These are phyloP conservation scores for Oncorhynchus nerka DNA, from an alignment of 2,113 vertebrate species.

Conservation along the genomic window DNA sequence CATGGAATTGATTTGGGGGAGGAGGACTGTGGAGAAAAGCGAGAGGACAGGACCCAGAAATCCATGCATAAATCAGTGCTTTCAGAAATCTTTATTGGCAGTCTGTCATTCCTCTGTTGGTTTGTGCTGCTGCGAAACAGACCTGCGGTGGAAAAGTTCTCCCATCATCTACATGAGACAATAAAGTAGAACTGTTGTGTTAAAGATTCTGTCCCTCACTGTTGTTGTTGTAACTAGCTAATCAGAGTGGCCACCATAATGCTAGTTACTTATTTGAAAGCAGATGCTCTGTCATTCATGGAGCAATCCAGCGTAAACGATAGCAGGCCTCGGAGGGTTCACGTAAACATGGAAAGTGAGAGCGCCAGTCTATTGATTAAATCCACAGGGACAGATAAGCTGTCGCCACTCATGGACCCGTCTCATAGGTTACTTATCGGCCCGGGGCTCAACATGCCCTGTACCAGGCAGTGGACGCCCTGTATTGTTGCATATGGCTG, in stretches of 20 bases:
- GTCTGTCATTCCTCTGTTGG: slow-evolving; percentile 24
- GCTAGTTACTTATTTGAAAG: no score
- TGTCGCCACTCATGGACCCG: slow-evolving; percentile 67
- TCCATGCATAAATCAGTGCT: slow-evolving; percentile 58
- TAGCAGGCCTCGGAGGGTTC: slow-evolving; percentile 46
- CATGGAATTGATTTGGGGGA: slow-evolving; percentile 64
- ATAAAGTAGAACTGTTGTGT: slow-evolving; percentile 13
- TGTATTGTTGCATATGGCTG: neutral
- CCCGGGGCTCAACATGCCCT: neutral
- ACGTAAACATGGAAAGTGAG: slow-evolving; percentile 50
- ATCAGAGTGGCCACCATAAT: no score
- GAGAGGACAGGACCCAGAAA: slow-evolving; percentile 52
- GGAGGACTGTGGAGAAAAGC: slow-evolving; percentile 16
- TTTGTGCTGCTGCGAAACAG: slow-evolving; percentile 33
- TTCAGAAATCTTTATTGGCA: slow-evolving; percentile 37
- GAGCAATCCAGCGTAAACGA: slow-evolving; percentile 25
- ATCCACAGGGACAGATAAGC: slow-evolving; percentile 67
- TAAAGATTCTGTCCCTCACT: slow-evolving; percentile 4
- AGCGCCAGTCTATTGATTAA: slow-evolving; percentile 69
- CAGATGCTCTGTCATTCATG: neutral
- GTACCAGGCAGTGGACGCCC: neutral
- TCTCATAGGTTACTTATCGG: slow-evolving; percentile 42
- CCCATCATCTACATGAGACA: slow-evolving; percentile 15
- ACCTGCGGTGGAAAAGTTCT: neutral
- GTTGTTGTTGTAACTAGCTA: slow-evolving; percentile 3